Conservation (phyloP, 2,797 vertebrate genomes). For the Loriculus beryllinus region DNA sequence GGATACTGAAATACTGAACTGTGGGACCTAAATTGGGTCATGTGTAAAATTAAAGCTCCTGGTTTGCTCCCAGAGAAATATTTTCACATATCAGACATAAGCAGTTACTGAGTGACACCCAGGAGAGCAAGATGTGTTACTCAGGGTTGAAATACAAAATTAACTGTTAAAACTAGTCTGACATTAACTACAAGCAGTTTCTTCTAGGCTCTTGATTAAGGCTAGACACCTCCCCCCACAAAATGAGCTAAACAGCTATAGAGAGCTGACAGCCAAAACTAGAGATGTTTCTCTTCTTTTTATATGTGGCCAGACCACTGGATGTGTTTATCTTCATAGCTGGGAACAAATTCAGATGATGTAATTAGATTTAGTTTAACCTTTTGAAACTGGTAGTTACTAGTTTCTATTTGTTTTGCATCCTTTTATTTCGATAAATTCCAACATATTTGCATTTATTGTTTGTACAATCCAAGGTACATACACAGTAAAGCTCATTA, state of each 20-base stretch:
- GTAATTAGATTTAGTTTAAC: conserved; percentile 49
- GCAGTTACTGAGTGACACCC: not conserved
- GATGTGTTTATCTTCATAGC: conserved; percentile 40
- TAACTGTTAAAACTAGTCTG: not conserved
- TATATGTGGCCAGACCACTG: conserved; percentile 49
- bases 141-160: not conserved
- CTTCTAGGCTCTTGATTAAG: not conserved
- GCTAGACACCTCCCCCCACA: not conserved
- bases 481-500: not conserved
- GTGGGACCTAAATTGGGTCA: not conserved
- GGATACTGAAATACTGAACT: not conserved
- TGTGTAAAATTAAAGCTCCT: not conserved
- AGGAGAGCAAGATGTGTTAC: not conserved
- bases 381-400: conserved; percentile 1
- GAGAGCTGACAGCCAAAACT: not conserved
- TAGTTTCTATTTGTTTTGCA: not conserved
- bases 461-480: not conserved
- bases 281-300: conserved; percentile 53
- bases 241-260: not conserved
- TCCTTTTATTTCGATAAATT: not conserved
- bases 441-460: not conserved
- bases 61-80: not conserved
- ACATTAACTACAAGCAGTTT: not conserved
- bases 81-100: accelerated
- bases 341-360: conserved; percentile 61